A percentile compares a stretch with the other conserved stretches of the same genome.
Conservation (phyloP, 2,797 vertebrate species). For the Pangasius macronema region DNA sequence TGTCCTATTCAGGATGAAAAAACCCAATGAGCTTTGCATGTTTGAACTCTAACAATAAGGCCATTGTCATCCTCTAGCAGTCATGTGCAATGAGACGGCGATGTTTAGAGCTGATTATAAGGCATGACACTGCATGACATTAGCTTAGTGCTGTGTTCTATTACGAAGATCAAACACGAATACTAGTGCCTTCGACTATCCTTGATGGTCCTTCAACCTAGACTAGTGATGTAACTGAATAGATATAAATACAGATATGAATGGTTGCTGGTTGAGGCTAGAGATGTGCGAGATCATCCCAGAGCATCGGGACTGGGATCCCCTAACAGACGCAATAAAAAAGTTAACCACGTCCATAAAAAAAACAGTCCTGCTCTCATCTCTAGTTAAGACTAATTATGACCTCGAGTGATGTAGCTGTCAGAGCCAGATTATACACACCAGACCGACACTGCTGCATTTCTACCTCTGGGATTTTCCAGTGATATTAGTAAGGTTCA, state of each 20-base stretch:
- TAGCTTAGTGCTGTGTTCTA: not conserved
- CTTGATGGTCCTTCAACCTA: not conserved
- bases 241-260: not conserved
- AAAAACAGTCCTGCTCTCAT: not conserved
- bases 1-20: constrained; percentile 24
- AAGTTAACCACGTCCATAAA: no score
- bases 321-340: not conserved
- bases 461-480: not conserved
- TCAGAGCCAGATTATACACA: not conserved
- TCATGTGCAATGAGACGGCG: constrained; percentile 1
- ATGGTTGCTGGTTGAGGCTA: not conserved
- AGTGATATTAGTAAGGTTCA: not conserved
- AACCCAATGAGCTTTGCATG: constrained; percentile 32
- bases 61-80: constrained; percentile 19
- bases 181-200: not conserved
- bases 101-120: constrained; percentile 1
- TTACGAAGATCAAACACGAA: not conserved
- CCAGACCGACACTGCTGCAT: not conserved
- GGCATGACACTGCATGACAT: constrained; percentile 10
- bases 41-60: constrained; percentile 24
- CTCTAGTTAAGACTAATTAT: not conserved
- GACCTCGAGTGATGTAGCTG: not conserved
- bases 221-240: not conserved
- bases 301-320: not conserved
- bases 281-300: no score